Conservation (phyloP, 2,113 vertebrate species). For the Forbesichthys papilliferus region DNA sequence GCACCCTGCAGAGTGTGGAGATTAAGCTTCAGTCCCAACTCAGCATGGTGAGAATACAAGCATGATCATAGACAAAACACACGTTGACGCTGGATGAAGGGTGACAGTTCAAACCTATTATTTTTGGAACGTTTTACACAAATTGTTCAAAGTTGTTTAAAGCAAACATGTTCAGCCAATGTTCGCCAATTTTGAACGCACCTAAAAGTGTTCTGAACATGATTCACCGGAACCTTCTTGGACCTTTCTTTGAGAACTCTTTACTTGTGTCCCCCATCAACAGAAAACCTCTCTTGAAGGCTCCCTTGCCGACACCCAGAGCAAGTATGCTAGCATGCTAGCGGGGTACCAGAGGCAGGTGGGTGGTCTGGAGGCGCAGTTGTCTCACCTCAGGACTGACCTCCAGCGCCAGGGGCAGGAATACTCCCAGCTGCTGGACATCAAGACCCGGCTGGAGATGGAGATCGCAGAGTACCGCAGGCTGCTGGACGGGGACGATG, state of each 20-base stretch:
- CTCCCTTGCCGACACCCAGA: conserved; percentile 78
- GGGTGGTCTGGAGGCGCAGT: conserved; percentile 75
- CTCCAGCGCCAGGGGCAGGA: conserved; percentile 79
- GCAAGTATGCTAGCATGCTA: conserved; percentile 74
- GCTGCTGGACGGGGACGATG: conserved; percentile 78
- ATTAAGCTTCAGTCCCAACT: conserved; percentile 83
- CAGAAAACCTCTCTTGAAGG: conserved; percentile 86
- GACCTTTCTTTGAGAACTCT: no score
- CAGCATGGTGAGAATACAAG: conserved; percentile 74
- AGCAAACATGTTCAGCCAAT: no score
- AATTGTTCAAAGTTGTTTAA: no score
- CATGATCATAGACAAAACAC: not conserved
- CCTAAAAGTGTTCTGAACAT: not conserved
- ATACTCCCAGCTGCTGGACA: conserved; percentile 80
- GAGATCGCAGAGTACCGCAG: conserved; percentile 85
- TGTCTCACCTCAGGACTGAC: conserved; percentile 71
- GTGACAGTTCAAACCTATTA: no score
- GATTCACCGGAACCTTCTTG: not conserved
- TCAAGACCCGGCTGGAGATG: conserved; percentile 84
- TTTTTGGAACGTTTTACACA: no score
- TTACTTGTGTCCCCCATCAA: not conserved
- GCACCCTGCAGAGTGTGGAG: conserved; percentile 79
- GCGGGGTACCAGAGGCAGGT: conserved; percentile 79
- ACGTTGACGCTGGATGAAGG: no score
- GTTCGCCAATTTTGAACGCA: not conserved